Evolutionary conservation across 2,797 vertebrate genomes (phyloP), one percentile per base, ranked within the genome.

Genomic region (Pempheris klunzingeri): DNA sequence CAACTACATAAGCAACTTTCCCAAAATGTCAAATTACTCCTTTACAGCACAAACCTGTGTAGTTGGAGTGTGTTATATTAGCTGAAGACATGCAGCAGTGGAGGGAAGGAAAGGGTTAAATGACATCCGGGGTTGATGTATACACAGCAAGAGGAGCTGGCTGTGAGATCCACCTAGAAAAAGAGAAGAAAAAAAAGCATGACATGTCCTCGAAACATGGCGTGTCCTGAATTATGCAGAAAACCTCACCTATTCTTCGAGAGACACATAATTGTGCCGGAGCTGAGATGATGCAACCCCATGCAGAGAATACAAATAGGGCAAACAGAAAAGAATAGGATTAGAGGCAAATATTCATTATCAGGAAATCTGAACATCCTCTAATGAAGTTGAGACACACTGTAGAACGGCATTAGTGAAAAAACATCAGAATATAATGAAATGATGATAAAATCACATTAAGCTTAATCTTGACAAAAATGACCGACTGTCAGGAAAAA

Each of bases 391-490:
- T 52, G 76, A 73, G 74, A 83, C 64, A 50, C 49, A 59, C 34
- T 68, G 50, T 41, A 47, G 52, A 38, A 71, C 20, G 3, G 43
- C 71, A 57, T 69, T 63, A 66, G 39, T 26, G 44, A 32, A 24
- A 74, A 77, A 77, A 66, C 66, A 79, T 71, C 50, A 58, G 49
- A 78, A 78, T 65, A 53, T 78, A 87, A 86, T 88, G 77, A 84
- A 89, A 77, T 38, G 14, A 82, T 53, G 85, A 78, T 84, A 84
- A 85, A 90, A 89, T 86, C 82, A 26, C 30, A 62, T 76, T 75
- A 82, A 80, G 77, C 47, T 77, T 80, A 57, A 84, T 89, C 82
- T 85, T 80, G 54, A 83, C 76, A 64, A 61, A 83, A 84, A 74
- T 87, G 47, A 54, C 65, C 74, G 20, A 60, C 39, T 74, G 63